Conservation (phyloP, 2,113 vertebrate species). For the Stomatorhinus ivindoensis region DNA sequence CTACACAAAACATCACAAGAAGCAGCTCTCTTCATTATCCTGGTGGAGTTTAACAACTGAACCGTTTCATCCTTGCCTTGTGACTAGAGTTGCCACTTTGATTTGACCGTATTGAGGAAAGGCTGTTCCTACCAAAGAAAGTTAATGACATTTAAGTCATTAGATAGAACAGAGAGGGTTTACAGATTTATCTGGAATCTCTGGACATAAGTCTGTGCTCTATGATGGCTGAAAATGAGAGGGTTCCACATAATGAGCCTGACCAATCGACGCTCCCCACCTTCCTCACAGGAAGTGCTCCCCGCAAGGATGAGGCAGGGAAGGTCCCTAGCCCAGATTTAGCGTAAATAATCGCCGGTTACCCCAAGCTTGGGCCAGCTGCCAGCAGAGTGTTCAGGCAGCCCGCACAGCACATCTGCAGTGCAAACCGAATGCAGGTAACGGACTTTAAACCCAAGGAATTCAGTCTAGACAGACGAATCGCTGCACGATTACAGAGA, state of each 20-base stretch:
- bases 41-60: constrained; percentile 30
- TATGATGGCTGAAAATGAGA: neutral
- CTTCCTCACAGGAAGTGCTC: neutral
- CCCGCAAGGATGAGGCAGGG: neutral
- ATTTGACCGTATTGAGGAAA: constrained; percentile 56
- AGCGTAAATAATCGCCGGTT: neutral
- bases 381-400: neutral
- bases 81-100: constrained; percentile 38
- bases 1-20: neutral
- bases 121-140: constrained; percentile 40
- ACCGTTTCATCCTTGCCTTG: constrained; percentile 56
- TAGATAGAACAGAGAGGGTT: constrained; percentile 1
- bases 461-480: constrained; percentile 46
- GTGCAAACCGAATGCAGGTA: neutral
- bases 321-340: neutral
- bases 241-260: neutral
- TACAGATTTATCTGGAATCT: neutral
- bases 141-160: constrained; percentile 36
- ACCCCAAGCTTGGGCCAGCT: neutral
- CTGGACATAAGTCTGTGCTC: neutral
- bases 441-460: neutral
- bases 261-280: neutral
- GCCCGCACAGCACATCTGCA: neutral
- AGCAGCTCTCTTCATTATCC: constrained; percentile 28
- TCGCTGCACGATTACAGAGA: constrained; percentile 39